Evolutionary conservation across 2,113 vertebrate genomes (phyloP).

Genomic region (Daubentonia madagascariensis): DNA sequence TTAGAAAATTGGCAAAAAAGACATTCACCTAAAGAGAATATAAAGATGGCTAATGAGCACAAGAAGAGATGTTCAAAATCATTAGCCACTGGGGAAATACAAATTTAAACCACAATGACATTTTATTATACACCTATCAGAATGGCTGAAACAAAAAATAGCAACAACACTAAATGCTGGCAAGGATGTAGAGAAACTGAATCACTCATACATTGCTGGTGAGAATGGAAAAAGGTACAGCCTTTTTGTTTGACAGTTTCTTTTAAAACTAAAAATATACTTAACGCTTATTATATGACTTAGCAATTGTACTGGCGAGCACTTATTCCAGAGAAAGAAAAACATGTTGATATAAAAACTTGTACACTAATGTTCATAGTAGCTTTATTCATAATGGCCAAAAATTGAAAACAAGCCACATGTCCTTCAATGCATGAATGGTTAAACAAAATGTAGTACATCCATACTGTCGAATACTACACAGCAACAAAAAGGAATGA

Average conservation of each 20-base stretch:
- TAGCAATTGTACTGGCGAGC: background rate
- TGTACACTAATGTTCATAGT: background rate
- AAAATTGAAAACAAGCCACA: background rate
- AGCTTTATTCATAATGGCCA: background rate
- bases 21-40: background rate
- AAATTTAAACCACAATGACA: background rate
- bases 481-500: background rate
- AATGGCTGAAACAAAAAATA: background rate
- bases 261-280: background rate
- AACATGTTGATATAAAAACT: background rate
- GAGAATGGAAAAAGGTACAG: background rate
- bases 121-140: background rate
- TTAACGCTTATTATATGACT: background rate
- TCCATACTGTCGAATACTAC: background rate
- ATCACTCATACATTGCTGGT: background rate
- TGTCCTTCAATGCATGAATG: background rate
- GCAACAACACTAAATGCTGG: background rate
- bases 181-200: background rate
- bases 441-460: background rate
- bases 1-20: background rate
- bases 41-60: background rate
- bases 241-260: background rate
- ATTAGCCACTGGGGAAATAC: background rate
- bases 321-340: background rate
- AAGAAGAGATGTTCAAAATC: background rate